Percentiles rank a stretch among this genome's conserved stretches.
These are phyloP conservation scores for Chaunax sp. DNA, from an alignment of 2,797 vertebrate species.

Conservation along the genomic window DNA sequence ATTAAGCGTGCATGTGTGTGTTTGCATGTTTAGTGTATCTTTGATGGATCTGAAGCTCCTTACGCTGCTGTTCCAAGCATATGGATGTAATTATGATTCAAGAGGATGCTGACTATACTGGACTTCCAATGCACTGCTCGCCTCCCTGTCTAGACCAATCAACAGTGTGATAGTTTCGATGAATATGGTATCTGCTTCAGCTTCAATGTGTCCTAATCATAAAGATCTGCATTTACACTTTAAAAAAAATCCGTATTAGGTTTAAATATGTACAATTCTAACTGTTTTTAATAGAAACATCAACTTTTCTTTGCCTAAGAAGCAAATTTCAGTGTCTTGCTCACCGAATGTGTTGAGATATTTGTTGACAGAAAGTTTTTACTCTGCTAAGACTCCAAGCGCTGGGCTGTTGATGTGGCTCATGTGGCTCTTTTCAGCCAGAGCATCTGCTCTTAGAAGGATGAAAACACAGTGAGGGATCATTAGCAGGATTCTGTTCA, in stretches of 20 bases:
- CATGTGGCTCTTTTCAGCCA: conserved; percentile 34
- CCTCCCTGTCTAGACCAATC: not conserved
- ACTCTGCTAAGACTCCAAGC: conserved; percentile 18
- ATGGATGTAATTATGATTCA: conserved; percentile 19
- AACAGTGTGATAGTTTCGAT: not conserved
- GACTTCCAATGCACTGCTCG: not conserved
- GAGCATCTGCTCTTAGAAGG: conserved; percentile 61
- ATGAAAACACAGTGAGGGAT: conserved; percentile 18
- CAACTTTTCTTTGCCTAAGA: not conserved
- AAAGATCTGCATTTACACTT: no score
- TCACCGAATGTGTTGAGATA: not conserved
- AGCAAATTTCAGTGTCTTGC: no score
- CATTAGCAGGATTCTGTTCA: conserved; percentile 36
- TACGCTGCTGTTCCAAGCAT: not conserved
- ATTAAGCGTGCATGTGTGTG: conserved; percentile 24
- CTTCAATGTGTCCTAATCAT: not conserved
- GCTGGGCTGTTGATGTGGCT: conserved; percentile 31
- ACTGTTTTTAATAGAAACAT: not conserved
- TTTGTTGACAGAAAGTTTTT: conserved; percentile 23
- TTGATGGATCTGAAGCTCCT: conserved; percentile 10
- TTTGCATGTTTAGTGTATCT: not conserved
- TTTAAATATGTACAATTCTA: no score
- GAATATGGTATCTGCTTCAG: not conserved
- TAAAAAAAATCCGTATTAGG: not conserved
- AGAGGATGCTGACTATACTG: not conserved